Evolutionary conservation across 2,113 vertebrate genomes (phyloP), one percentile per base, ranked within the genome.

Genomic region (Vireo altiloquus): DNA sequence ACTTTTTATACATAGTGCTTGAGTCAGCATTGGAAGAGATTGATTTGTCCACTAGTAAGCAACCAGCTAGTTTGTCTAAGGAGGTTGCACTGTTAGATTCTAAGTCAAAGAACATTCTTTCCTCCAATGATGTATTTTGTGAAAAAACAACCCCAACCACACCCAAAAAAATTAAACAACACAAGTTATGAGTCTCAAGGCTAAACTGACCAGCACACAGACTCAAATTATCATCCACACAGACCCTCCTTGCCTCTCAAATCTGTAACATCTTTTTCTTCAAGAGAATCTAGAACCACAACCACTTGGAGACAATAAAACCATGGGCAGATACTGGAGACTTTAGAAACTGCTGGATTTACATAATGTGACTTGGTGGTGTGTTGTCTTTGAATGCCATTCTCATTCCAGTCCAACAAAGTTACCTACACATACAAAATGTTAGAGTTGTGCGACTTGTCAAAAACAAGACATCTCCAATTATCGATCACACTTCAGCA

Each of bases 361-460:
- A 75, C n/a, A 49, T n/a, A 44, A 84, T 28, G 52, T 9, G 53
- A 78, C 30, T 72, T 2, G 7, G 82, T 88, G 65, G n/a, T 90
- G 78, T 91, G 80, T 92, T 81, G 78, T 91, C 78, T 86, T 90
- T 78, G 82, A 80, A 87, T 68, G 75, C 33, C 90, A 87, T 92
- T 94, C 94, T 87, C 93, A 94, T 95, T 92, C 90, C 95, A 96
- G 92, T 96, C 94, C 92, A 80, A 90, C 87, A 70, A 37, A 90
- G 85, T 91, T 83, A 71, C 63, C 77, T 95, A 64, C 72, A 95
- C 59, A 82, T 40, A 95, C 33, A 96, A 96, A 96, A 96, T 22
- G 84, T 89, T 90, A 90, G 68, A 87, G 89, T 96, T 97, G 96
- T 98, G 96, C 53, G 68, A 94, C 82, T 93, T 97, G 78, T 94